phyloP scores from a whole-genome alignment of 2,797 vertebrate genomes.

The Dipus sagitta region DNA sequence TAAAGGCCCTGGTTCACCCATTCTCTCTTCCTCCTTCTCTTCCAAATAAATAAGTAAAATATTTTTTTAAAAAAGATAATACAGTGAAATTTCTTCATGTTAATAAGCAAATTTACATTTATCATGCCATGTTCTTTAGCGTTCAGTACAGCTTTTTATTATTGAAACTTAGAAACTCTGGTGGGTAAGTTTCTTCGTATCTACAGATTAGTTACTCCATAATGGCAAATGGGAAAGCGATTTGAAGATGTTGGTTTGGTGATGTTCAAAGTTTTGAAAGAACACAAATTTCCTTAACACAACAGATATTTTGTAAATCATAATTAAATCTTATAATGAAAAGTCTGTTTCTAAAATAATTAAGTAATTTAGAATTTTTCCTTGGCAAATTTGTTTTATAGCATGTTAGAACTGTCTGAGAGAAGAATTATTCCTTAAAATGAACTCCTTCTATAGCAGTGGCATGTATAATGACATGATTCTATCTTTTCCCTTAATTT shows the following conservation, averaged over 20 bases:
- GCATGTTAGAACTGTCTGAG: conserved; percentile 15
- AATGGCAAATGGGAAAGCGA: not conserved
- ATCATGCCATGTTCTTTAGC: conserved; percentile 4
- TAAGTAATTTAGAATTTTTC: conserved; percentile 15
- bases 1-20: too few relatives aligned
- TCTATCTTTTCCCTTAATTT: conserved; percentile 58
- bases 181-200: not conserved
- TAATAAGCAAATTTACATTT: conserved; percentile 30
- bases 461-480: not conserved
- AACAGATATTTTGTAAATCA: conserved; percentile 34
- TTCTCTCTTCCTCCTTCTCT: too few relatives aligned
- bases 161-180: conserved; percentile 13
- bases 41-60: too few relatives aligned
- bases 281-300: not conserved
- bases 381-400: conserved; percentile 28
- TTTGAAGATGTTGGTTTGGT: conserved; percentile 8
- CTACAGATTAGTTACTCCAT: not conserved
- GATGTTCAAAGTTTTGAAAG: not conserved
- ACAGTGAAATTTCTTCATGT: not conserved
- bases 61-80: not conserved
- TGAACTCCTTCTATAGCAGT: not conserved
- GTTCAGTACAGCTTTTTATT: not conserved
- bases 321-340: conserved; percentile 53
- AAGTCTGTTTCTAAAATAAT: not conserved
- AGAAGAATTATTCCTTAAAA: conserved; percentile 19